phyloP scores from a whole-genome alignment of 2,797 vertebrate species.

The Enteromius trimaculatus region DNA sequence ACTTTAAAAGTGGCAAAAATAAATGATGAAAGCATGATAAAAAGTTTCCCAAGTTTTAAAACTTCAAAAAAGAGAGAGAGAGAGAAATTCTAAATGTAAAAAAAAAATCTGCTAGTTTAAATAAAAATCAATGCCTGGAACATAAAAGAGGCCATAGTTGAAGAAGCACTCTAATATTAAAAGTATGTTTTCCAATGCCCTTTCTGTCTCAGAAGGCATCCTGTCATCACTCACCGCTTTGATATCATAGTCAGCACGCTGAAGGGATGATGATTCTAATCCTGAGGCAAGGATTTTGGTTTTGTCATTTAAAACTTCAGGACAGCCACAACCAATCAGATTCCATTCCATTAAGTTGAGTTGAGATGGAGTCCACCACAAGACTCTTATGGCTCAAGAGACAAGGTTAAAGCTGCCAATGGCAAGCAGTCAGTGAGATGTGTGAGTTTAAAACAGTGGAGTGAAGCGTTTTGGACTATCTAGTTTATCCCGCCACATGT shows the following conservation, averaged over 20 bases:
- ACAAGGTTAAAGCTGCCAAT: constrained; percentile 27
- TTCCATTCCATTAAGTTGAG: constrained; percentile 19
- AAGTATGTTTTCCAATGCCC: constrained; percentile 17
- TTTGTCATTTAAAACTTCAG: constrained; percentile 30
- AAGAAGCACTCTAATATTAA: constrained; percentile 18
- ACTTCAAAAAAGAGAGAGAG: neutral
- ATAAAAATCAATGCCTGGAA: constrained; percentile 12
- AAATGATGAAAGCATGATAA: neutral
- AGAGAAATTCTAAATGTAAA: neutral
- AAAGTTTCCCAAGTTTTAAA: neutral
- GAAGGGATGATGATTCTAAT: constrained; percentile 34
- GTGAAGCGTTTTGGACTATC: neutral
- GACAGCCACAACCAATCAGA: constrained; percentile 34
- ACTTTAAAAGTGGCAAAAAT: neutral
- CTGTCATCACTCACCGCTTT: constrained; percentile 28
- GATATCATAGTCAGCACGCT: constrained; percentile 37
- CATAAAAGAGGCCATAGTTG: neutral
- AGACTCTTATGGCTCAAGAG: constrained; percentile 7
- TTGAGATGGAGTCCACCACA: constrained; percentile 12
- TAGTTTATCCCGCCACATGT: constrained; percentile 2
- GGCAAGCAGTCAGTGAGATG: constrained; percentile 14
- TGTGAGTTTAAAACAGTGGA: constrained; percentile 18
- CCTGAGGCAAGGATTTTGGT: constrained; percentile 30
- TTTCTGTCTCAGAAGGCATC: constrained; percentile 30
- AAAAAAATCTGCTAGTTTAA: neutral